Conservation (phyloP, 1,140 invertebrate species). For the Drosophila burlai region DNA sequence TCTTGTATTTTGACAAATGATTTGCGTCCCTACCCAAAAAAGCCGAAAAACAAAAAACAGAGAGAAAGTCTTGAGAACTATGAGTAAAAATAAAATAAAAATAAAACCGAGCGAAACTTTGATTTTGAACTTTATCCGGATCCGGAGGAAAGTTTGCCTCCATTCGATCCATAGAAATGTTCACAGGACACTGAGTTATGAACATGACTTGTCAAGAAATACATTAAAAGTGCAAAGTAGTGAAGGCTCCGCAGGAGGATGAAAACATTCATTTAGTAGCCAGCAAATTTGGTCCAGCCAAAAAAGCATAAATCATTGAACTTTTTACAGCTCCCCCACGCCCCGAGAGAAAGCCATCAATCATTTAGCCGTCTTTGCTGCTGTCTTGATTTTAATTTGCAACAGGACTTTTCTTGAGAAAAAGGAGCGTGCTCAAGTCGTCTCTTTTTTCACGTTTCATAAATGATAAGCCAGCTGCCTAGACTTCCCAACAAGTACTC, state of each 20-base stretch:
- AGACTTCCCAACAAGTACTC: conserved; percentile 35
- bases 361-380: conserved; percentile 64
- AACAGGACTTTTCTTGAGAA: conserved; percentile 48
- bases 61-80: conserved; percentile 24
- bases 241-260: conserved; percentile 32
- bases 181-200: conserved; percentile 81
- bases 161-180: conserved; percentile 52
- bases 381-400: conserved; percentile 82
- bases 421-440: conserved; percentile 71
- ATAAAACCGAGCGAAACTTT: conserved; percentile 74
- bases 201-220: conserved; percentile 83
- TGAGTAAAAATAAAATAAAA: conserved; percentile 49
- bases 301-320: conserved; percentile 83
- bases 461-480: conserved; percentile 56
- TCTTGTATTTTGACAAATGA: conserved; percentile 81
- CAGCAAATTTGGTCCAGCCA: conserved; percentile 59
- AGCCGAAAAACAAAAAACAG: conserved; percentile 58
- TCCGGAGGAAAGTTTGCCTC: conserved; percentile 38
- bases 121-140: conserved; percentile 70
- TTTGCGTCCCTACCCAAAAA: conserved; percentile 55
- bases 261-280: conserved; percentile 80
- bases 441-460: conserved; percentile 16
- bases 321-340: conserved; percentile 38
- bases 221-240: conserved; percentile 82
- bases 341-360: conserved; percentile 59